Evolutionary conservation across 2,113 vertebrate genomes (phyloP).

Genomic region (Merops nubicus): DNA sequence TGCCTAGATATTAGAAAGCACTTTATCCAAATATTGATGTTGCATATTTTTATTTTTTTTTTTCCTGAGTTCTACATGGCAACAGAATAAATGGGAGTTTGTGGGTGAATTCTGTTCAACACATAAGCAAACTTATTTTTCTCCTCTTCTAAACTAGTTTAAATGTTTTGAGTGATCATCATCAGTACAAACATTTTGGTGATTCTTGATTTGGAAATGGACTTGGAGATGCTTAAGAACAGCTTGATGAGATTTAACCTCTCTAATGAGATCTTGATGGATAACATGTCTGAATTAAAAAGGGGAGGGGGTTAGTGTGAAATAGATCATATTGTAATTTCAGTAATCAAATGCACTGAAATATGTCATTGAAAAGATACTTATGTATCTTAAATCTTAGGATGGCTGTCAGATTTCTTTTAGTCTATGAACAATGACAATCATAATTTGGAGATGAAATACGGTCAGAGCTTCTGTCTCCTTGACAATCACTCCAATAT

Average conservation of each 20-base stretch:
- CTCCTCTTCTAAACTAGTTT: background rate
- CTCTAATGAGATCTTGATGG: constrained; percentile 25
- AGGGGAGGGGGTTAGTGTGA: background rate
- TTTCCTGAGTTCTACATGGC: background rate
- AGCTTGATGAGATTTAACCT: constrained; percentile 11
- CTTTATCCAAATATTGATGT: background rate
- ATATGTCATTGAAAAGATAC: constrained; percentile 45
- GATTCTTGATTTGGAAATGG: constrained; percentile 3
- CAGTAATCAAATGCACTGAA: constrained; percentile 46
- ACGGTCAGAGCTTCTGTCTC: constrained; percentile 50
- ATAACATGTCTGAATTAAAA: constrained; percentile 18
- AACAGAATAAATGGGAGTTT: background rate
- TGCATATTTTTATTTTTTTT: background rate
- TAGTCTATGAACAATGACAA: constrained; percentile 55
- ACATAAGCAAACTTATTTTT: background rate
- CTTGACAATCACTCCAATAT: constrained; percentile 58
- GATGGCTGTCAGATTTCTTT: constrained; percentile 66
- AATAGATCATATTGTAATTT: constrained; percentile 47
- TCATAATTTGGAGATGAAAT: constrained; percentile 48
- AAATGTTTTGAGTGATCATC: background rate
- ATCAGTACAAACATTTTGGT: background rate
- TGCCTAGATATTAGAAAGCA: background rate
- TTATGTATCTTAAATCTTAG: constrained; percentile 54
- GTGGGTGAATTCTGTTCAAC: background rate
- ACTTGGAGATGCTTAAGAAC: background rate